Percentiles rank a stretch among this genome's conserved stretches.
These are phyloP conservation scores for Nesoenas mayeri DNA, from an alignment of 2,113 vertebrate species.

Conservation along the genomic window DNA sequence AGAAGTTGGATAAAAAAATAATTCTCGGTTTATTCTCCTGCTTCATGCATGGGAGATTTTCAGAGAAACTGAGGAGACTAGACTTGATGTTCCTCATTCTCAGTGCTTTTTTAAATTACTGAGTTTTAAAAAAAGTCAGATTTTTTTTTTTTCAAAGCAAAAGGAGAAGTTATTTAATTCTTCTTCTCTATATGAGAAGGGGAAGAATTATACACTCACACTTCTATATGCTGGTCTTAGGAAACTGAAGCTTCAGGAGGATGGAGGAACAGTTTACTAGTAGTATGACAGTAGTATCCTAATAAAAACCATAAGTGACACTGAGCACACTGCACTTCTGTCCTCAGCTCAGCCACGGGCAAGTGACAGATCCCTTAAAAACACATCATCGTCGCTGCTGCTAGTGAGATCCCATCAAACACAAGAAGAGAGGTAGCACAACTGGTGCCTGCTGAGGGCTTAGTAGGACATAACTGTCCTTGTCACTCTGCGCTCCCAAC, in stretches of 20 bases:
- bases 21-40: not conserved
- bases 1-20: not conserved
- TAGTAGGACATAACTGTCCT: not conserved
- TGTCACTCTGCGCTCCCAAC: not conserved
- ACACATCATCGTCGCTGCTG: not conserved
- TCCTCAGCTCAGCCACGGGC: not conserved
- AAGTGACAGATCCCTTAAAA: not conserved
- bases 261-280: not conserved
- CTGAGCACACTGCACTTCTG: not conserved
- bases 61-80: not conserved
- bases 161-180: not conserved
- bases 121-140: not conserved
- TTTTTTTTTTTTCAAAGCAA: not conserved
- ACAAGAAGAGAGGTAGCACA: rapidly evolving
- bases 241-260: not conserved
- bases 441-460: not conserved
- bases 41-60: not conserved
- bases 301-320: not conserved
- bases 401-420: not conserved
- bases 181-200: not conserved
- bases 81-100: not conserved
- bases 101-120: not conserved
- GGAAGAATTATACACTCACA: not conserved
- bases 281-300: not conserved
- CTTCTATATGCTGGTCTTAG: not conserved